Base-by-base conservation (phyloP, 2,797 vertebrate genomes). In the Pseudotriccus pelzelni region DNA sequence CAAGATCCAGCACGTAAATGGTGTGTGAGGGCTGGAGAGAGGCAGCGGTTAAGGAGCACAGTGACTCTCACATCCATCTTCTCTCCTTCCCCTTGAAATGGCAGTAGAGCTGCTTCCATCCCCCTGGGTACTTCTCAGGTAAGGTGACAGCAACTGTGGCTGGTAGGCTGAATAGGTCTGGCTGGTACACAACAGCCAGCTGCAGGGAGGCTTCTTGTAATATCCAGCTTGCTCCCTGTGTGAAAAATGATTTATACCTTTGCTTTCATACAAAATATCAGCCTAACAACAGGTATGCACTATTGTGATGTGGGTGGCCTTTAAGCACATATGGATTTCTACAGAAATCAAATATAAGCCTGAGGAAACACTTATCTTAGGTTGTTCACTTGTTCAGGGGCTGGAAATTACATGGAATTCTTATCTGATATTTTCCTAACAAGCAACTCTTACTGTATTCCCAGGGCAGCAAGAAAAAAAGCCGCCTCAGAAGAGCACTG, bases 351-450 rank as follows among this genome's bases (percentile, higher is more conserved):
- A 94, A 97, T 96, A 92, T 74, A 96, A 97, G 97, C 96, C 96
- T 55, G 86, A 97, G 96, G 97, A 97, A 97, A 96, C 90, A 93
- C 95, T 97, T 97, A 96, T 94, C 96, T 93, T 53, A 69, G 81
- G 91, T 95, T 92, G 94, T 97, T 97, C 97, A 97, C 96, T 97
- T 97, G 94, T 97, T 97, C 96, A 67, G 84, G 91, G 94, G 92
- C 75, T 97, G 95, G 95, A 97, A 97, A 97, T 97, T 94, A 97
- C 93, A 95, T 89, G 92, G 96, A 94, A 97, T 97, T 94, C 96
- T 97, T 98, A 97, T 97, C 97, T 96, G 97, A 97, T 97, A 95
- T 95, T 93, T 96, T 97, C 86, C 89, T 97, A 94, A 96, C 97
- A 97, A 95, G 89, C 94, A 97, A 77, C 74, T 85, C 91, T 90